These are phyloP conservation scores for Cariama cristata DNA, from an alignment of 2,113 vertebrate species.

Conservation along the genomic window DNA sequence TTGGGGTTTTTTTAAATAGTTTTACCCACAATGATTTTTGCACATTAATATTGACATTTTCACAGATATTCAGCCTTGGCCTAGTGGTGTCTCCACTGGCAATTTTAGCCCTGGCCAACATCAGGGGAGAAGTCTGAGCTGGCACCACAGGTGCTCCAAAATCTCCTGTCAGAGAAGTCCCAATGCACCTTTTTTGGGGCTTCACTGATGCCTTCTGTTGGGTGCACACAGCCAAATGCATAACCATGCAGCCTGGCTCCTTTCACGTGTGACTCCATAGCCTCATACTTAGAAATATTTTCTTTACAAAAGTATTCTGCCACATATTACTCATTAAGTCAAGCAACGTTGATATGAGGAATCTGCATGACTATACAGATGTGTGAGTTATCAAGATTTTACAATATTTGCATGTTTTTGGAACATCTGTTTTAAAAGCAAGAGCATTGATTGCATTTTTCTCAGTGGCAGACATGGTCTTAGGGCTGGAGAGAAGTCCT, in stretches of 20 bases:
- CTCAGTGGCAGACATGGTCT: background rate
- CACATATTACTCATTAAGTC: background rate
- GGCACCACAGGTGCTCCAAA: fast-evolving
- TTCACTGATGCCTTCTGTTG: background rate
- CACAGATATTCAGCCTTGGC: background rate
- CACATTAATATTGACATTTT: background rate
- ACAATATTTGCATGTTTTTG: background rate
- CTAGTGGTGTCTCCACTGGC: background rate
- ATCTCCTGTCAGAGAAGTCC: background rate
- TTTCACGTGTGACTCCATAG: fast-evolving
- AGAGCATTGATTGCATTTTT: background rate
- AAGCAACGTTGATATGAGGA: background rate
- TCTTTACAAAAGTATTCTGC: background rate
- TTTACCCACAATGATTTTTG: background rate
- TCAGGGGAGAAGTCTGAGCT: background rate
- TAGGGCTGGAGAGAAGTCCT: background rate
- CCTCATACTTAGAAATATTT: background rate
- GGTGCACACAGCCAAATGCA: background rate
- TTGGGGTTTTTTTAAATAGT: background rate
- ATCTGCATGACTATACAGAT: background rate
- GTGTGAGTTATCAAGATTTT: background rate
- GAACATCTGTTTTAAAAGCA: background rate
- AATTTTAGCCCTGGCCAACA: background rate
- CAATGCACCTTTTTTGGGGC: background rate
- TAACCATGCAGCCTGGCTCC: background rate